Base-by-base conservation (phyloP, 2,113 vertebrate species). In the Campylorhamphus procurvoides region DNA sequence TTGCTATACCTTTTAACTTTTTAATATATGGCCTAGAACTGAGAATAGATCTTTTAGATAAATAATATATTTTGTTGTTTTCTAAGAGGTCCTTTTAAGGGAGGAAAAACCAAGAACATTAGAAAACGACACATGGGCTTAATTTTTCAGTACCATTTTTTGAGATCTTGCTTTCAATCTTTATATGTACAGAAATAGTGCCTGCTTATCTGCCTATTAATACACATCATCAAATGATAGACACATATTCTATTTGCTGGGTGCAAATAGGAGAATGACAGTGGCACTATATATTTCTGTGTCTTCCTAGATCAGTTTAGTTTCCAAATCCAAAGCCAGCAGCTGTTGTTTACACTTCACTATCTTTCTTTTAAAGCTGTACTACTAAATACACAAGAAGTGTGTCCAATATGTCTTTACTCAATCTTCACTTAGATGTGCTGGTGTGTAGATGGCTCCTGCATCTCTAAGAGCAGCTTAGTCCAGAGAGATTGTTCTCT, bases 341-440 rank as follows among this genome's bases (percentile, higher is more conserved):
- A 90, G 69, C 52, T 66, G 40, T 46, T 86, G 55, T 95, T 92
- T 89, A 82, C 83, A 76, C 80, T 94, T 94, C 56, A 87, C 78
- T 91, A 79, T 60, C 22, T 37, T 28, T 87, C 68, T 94, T 94
- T 46, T 29, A 68, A 53, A 96, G 7, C 58, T 25, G 44, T 85
- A 50, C 31, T 68, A 49, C 20, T 92, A 71, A 96, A 74, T 33
- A 75, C 23, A 93, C 63, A 39, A 69, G 50, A 73, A 94, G 18
- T 52, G 95, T 68, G 37, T 91, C 50, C 49, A 22, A 24, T 14
- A 29, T 73, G 19, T 63, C 52, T 79, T 67, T 88, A 44, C n/a
- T 80, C 73, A 28, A 47, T 95, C 49, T 93, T 94, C 46, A 55
- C 25, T 94, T 90, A 40, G 53, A 83, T 42, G 5, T 87, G 23